Conservation (phyloP, 2,113 vertebrate genomes). For the Cinclus mexicanus region DNA sequence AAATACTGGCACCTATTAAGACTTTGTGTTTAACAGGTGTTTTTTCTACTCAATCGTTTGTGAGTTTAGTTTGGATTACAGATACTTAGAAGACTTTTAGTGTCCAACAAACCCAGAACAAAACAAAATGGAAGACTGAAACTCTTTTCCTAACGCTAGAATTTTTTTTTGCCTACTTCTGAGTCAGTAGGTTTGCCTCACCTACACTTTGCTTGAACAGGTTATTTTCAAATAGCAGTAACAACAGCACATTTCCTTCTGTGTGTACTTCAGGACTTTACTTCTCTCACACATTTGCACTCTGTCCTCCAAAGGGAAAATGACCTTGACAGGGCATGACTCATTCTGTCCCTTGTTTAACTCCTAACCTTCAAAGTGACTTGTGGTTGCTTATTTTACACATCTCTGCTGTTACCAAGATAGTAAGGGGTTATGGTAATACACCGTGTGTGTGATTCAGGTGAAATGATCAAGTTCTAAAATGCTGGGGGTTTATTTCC, state of each 20-base stretch:
- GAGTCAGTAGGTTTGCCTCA: background rate
- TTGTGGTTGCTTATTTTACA: background rate
- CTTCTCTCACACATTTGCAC: background rate
- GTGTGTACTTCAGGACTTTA: background rate
- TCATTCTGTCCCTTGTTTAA: background rate
- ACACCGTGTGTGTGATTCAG: background rate
- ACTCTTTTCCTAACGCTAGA: background rate
- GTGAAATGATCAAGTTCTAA: background rate
- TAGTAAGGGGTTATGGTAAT: background rate
- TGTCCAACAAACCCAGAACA: background rate
- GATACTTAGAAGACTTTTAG: background rate
- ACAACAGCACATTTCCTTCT: background rate
- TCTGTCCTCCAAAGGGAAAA: background rate
- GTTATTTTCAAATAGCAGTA: background rate
- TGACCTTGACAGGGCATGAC: constrained; percentile 58
- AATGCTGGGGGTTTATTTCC: background rate
- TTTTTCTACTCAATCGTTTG: background rate
- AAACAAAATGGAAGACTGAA: background rate
- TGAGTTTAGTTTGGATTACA: background rate
- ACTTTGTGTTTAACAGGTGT: background rate
- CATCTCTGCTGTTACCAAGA: background rate
- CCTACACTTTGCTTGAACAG: background rate
- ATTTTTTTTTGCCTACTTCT: background rate
- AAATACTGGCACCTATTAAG: background rate
- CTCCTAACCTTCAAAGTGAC: background rate